A percentile compares a stretch with the other conserved stretches of the same genome.
Conservation (phyloP, 2,888 invertebrate genomes). For the Drosophila vallismaia region DNA sequence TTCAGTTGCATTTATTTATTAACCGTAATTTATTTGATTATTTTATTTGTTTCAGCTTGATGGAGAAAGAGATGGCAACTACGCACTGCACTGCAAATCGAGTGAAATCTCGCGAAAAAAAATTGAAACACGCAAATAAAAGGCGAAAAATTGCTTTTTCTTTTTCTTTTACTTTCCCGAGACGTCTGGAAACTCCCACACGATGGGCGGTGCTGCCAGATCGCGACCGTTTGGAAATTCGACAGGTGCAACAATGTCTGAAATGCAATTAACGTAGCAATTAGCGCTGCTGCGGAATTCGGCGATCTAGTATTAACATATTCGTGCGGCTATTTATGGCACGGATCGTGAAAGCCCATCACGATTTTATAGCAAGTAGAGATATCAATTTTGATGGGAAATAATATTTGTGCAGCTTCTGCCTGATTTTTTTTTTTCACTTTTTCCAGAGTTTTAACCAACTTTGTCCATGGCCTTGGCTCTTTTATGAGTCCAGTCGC, state of each 20-base stretch:
- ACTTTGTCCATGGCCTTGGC: conserved; percentile 24
- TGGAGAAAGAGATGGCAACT: conserved; percentile 2
- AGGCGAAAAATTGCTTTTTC: conserved; percentile 15
- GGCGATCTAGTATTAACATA: conserved; percentile 50
- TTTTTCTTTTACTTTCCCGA: conserved; percentile 67
- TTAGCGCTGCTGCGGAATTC: conserved; percentile 54
- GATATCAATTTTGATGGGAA: not conserved
- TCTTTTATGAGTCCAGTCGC: conserved; percentile 5
- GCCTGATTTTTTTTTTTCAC: no score
- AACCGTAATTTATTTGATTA: not conserved
- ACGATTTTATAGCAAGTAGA: not conserved
- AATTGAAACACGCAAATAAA: conserved; percentile 12
- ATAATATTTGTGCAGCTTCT: not conserved
- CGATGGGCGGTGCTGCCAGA: conserved; percentile 9
- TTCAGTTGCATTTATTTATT: conserved; percentile 15
- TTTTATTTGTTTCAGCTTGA: not conserved
- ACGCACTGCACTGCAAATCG: conserved; percentile 54
- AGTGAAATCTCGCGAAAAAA: conserved; percentile 60
- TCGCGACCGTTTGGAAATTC: not conserved
- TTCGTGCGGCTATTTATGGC: conserved; percentile 50
- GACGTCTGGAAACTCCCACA: conserved; percentile 24
- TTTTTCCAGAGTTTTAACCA: not conserved
- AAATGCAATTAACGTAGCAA: conserved; percentile 59
- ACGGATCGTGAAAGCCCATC: conserved; percentile 20
- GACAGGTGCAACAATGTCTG: conserved; percentile 32